Evolutionary conservation across 64 coral and sea anemone genomes (phyloP).

Genomic region (Acropora yongei): DNA sequence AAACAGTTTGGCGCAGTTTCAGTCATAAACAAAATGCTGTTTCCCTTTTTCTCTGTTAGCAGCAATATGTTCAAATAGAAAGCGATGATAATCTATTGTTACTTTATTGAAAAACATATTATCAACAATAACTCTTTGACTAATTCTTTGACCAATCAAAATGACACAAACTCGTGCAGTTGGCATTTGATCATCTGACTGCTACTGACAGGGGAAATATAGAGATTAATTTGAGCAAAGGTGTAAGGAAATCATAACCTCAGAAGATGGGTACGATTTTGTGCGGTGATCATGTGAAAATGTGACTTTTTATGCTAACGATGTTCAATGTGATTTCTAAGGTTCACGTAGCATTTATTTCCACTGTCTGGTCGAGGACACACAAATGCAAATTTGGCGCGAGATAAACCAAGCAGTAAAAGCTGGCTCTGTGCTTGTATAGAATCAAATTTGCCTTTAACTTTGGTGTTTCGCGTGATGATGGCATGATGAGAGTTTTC

Average conservation of each 20-base stretch:
- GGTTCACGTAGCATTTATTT: conserved; percentile 13
- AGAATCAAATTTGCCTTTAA: background rate
- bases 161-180: background rate
- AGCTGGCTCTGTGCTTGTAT: background rate
- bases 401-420: background rate
- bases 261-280: background rate
- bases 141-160: background rate
- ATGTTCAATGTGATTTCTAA: background rate
- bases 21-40: background rate
- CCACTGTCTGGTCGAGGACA: background rate
- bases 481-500: background rate
- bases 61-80: background rate
- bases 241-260: background rate
- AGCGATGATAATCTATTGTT: conserved; percentile 30
- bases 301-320: background rate
- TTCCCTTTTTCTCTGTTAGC: background rate
- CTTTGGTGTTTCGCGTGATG: background rate
- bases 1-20: background rate
- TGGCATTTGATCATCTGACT: too few species aligned
- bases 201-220: too few species aligned
- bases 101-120: background rate
- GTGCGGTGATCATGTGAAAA: too few species aligned
- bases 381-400: conserved; percentile 21
- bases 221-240: too few species aligned
- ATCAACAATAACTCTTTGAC: background rate